These are phyloP conservation scores for Tangara arthus DNA, from an alignment of 2,797 vertebrate genomes.

Conservation along the genomic window DNA sequence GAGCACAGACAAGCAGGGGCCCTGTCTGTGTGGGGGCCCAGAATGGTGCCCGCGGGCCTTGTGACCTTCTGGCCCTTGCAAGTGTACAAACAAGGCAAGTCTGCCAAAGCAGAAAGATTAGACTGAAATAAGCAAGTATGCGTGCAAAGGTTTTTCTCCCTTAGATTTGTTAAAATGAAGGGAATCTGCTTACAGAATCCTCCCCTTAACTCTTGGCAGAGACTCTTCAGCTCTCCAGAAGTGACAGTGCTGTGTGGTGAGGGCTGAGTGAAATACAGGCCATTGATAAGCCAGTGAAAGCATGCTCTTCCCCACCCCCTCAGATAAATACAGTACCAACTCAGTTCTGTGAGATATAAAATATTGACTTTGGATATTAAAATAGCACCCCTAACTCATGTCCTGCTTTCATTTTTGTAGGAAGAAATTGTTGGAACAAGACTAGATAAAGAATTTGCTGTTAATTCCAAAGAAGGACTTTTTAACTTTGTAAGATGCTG, in stretches of 20 bases:
- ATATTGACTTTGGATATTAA: neutral
- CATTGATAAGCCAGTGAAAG: neutral
- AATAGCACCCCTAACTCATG: neutral
- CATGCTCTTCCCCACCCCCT: neutral
- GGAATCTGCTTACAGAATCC: neutral
- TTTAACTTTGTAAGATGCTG: neutral
- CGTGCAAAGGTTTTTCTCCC: neutral
- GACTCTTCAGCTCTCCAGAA: neutral
- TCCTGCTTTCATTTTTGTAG: neutral
- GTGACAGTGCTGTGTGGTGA: neutral
- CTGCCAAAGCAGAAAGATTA: neutral
- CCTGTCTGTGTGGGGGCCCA: accelerated
- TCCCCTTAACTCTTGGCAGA: neutral
- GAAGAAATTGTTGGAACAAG: neutral
- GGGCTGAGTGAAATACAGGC: neutral
- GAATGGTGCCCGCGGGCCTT: accelerated
- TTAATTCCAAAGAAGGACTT: neutral
- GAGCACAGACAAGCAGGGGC: neutral
- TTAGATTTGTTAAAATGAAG: neutral
- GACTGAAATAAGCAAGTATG: neutral
- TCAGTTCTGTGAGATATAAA: neutral
- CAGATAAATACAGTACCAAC: neutral
- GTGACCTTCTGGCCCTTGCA: neutral
- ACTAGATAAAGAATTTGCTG: neutral
- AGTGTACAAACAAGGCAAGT: neutral